Evolutionary conservation across 2,113 vertebrate genomes (phyloP).

Genomic region (Dicrurus megarhynchus): DNA sequence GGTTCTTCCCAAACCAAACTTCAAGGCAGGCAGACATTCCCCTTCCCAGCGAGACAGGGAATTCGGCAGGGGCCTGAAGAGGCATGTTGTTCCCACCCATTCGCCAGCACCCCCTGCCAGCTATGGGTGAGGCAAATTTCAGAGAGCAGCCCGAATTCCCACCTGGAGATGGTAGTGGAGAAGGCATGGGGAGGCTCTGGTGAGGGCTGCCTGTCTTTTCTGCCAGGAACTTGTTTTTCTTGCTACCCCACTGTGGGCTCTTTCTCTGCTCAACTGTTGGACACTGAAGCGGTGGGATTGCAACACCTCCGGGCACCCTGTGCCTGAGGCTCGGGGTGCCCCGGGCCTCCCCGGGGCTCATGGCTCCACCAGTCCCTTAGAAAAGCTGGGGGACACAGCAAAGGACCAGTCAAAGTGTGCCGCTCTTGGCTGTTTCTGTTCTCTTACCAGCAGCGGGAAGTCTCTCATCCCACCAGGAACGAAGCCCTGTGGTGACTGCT

Average conservation of each 20-base stretch:
- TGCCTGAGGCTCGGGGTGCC: background rate
- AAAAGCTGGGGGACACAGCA: background rate
- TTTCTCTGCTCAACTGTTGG: background rate
- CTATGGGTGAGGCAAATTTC: background rate
- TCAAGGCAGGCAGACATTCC: background rate
- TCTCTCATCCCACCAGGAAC: background rate
- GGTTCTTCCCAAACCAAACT: background rate
- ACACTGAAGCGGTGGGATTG: background rate
- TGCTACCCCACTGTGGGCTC: background rate
- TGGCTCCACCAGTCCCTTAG: rapidly evolving
- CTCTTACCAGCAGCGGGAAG: background rate
- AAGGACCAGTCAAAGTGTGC: background rate
- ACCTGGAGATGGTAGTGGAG: background rate
- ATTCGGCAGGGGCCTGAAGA: background rate
- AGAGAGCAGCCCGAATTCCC: background rate
- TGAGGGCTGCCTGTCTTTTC: background rate
- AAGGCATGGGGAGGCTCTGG: background rate
- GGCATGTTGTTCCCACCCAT: constrained; percentile 22
- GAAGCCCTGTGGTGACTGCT: background rate
- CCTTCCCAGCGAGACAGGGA: background rate
- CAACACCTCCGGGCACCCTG: background rate
- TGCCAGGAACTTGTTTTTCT: background rate
- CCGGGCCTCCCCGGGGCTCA: rapidly evolving
- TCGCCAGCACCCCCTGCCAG: background rate
- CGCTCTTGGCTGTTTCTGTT: background rate